Conservation (phyloP, 1,140 invertebrate genomes). For the Drosophila melanica region DNA sequence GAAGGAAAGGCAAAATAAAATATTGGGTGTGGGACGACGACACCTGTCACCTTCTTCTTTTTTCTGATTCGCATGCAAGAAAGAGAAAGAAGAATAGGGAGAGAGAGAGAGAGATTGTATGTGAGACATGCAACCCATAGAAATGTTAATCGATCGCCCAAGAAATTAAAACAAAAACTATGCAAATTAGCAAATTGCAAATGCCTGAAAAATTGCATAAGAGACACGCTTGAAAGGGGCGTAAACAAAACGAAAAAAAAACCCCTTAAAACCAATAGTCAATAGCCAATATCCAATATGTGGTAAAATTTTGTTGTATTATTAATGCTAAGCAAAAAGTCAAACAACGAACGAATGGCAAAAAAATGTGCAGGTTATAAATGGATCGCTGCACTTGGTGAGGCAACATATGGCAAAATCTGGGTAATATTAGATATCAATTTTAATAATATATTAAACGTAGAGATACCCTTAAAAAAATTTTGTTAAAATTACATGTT, state of each 20-base stretch:
- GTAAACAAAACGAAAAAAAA: slow-evolving; percentile 19
- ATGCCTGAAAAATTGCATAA: slow-evolving; percentile 34
- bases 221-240: slow-evolving; percentile 18
- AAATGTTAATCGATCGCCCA: slow-evolving; percentile 47
- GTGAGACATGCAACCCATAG: slow-evolving; percentile 34
- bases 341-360: slow-evolving; percentile 25
- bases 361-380: not conserved
- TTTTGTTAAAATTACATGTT: no score
- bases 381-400: slow-evolving; percentile 6
- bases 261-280: slow-evolving; percentile 23
- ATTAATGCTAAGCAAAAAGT: slow-evolving; percentile 30
- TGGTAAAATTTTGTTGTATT: slow-evolving; percentile 1
- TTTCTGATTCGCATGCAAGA: not conserved
- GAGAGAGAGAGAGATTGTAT: not conserved
- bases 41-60: slow-evolving; percentile 12
- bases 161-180: slow-evolving; percentile 48
- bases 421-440: not conserved
- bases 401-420: not conserved
- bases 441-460: no score
- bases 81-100: not conserved
- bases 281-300: slow-evolving; percentile 25
- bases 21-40: not conserved
- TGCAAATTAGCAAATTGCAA: slow-evolving; percentile 42
- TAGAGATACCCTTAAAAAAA: no score
- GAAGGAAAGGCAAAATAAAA: slow-evolving; percentile 6